Evolutionary conservation across 2,113 vertebrate genomes (phyloP), one percentile per base, ranked within the genome.

Genomic region (Scophthalmus maximus): DNA sequence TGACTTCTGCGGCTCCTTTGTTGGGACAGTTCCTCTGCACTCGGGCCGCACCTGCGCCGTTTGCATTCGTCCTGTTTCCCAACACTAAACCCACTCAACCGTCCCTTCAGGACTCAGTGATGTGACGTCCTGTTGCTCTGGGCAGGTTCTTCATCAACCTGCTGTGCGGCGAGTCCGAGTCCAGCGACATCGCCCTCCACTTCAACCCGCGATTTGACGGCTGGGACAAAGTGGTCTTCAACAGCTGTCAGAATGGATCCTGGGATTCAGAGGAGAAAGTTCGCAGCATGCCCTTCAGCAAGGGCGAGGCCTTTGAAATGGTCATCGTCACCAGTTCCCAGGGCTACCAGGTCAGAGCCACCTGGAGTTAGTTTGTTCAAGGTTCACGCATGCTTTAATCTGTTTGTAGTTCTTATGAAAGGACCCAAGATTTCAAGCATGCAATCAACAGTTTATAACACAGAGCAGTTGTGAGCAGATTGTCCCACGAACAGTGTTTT

Each of bases 151-250:
- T 17, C 0, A 38, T 96, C 44, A 95, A 95, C 88, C 93, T 97
- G 29, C 22, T 63, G 5, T 92, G 92, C 14, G 95, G 92, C 0
- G 78, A 83, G 15, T 73, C 57, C 0, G 81, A 91, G 0, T 92
- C 84, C 26, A 61, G 83, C 0, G 94, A 96, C 67, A 55, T 96
- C 0, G 94, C 94, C 57, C 86, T 96, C 5, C 95, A 95, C 87
- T 89, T 95, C 81, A 96, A 95, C 67, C 95, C 95, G 3, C 94
- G 95, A 0, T 95, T 95, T 7, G 93, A 95, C 0, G 91, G 94
- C 63, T 72, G 90, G 92, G 94, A 97, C 91, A 95, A 93, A 40
- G 93, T 96, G 50, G 93, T 96, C 6, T 93, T 96, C 73, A 96
- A 96, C 89, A 47, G 84, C 0, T 67, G 72, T 34, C 86, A 93